Percentiles rank a stretch among this genome's conserved stretches.
These are phyloP conservation scores for Esox niger DNA, from an alignment of 2,113 vertebrate genomes.

Conservation along the genomic window DNA sequence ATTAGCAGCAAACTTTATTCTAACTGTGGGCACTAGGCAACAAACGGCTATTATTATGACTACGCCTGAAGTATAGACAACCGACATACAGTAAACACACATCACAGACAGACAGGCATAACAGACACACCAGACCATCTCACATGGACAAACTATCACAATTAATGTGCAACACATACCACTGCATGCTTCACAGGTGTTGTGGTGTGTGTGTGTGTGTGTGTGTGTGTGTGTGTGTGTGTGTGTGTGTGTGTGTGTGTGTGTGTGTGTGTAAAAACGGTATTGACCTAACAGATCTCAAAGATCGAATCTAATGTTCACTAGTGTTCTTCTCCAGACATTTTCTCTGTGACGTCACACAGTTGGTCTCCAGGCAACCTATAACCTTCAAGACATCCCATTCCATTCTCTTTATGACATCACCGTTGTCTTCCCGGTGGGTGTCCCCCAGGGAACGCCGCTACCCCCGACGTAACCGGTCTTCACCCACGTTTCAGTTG, in stretches of 20 bases:
- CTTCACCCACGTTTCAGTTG: too few species aligned
- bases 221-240: too few species aligned
- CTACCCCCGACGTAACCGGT: too few species aligned
- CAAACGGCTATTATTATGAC: constrained; percentile 60
- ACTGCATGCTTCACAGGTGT: not conserved
- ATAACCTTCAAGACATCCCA: not conserved
- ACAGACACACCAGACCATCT: not conserved
- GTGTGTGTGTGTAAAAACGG: too few species aligned
- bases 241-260: too few species aligned
- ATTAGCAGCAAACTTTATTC: constrained; percentile 67
- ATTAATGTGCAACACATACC: too few species aligned
- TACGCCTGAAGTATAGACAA: constrained; percentile 17
- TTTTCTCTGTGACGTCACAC: not conserved
- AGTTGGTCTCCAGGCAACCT: not conserved
- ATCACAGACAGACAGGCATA: constrained; percentile 30
- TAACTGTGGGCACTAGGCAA: constrained; percentile 29
- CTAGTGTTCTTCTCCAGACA: not conserved
- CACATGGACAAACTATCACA: not conserved
- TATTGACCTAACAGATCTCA: too few species aligned
- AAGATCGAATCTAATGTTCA: too few species aligned
- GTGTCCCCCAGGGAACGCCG: too few species aligned
- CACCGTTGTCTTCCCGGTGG: too few species aligned
- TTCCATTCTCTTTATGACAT: not conserved
- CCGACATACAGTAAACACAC: constrained; percentile 22
- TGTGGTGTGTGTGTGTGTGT: too few species aligned